A percentile compares a stretch with the other conserved stretches of the same genome.
phyloP scores from a whole-genome alignment of 2,113 vertebrate species.

The Pachyramphus minor region DNA sequence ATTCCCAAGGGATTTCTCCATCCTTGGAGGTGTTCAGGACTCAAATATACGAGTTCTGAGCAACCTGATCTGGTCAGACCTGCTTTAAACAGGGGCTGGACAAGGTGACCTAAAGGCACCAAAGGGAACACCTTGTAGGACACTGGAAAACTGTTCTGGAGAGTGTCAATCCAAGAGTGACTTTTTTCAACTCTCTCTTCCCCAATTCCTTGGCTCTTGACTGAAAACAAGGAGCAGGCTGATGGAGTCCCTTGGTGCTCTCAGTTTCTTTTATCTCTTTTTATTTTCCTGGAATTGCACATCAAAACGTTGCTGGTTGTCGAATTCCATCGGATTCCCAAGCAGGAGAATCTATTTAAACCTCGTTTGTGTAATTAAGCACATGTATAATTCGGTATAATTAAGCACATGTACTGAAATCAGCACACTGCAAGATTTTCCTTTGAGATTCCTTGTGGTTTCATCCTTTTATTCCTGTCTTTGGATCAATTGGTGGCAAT shows the following conservation, averaged over 20 bases:
- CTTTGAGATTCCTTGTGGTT: neutral
- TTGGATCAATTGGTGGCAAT: neutral
- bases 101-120: neutral
- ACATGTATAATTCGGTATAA: neutral
- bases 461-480: neutral
- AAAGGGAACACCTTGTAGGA: accelerated
- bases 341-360: neutral
- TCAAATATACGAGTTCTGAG: neutral
- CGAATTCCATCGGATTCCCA: neutral
- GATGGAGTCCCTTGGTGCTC: neutral
- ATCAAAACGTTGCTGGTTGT: neutral
- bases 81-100: neutral
- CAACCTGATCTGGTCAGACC: neutral
- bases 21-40: neutral
- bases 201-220: neutral
- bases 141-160: neutral
- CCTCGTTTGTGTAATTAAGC: neutral
- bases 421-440: neutral
- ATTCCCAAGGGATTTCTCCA: neutral
- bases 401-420: neutral
- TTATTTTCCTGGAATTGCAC: neutral
- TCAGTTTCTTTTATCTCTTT: neutral
- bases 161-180: neutral
- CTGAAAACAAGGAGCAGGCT: neutral
- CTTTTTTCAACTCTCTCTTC: neutral